Evolutionary conservation across 1,140 invertebrate species (phyloP), one percentile per base, ranked within the genome.

Genomic region (Drosophila subpulchrella): DNA sequence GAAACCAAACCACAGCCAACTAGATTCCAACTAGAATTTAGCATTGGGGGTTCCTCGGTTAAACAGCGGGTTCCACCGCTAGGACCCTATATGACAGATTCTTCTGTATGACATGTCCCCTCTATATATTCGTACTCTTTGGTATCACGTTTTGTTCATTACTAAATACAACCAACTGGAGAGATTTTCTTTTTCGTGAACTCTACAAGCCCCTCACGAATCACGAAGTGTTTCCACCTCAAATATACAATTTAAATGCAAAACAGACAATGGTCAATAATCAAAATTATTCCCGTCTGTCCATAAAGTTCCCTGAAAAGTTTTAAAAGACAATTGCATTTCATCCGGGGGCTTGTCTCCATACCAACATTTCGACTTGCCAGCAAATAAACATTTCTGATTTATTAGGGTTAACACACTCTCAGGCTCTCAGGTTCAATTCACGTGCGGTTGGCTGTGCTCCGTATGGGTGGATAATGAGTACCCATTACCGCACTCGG

Each of bases 361-460:
- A 32, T 39, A 48, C 47, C 65, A 71, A 48, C 34, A 46, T 7
- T 30, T 38, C 20, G 20, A 50, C 30, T 44, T 24, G 27, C 54
- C 4, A 20, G 10, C 30, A 39, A 36, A 42, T 50, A 72, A 30
- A 50, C 24, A 27, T 30, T 58, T 36, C 66, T 71, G 68, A 58
- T 71, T 72, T 71, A 71, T 71, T 50, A 71, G 54, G 53, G 65
- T 68, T 66, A 67, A 54, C 38, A 68, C 36, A 20, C 65, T 53
- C 17, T n/a, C 20, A 15, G 46, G 10, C 20, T 36, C 20, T 20
- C 20, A 20, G 60, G 53, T 51, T 70, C 47, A 56, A 20, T 56
- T 63, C 12, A 15, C 5, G 34, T 56, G 50, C 11, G 32, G 13
- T 20, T 20, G 20, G 20, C 20, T 20, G 20, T 20, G 20, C 2